Percentiles rank a stretch among this genome's conserved stretches.
Conservation (phyloP, 2,113 vertebrate genomes). For the Apteryx owenii region DNA sequence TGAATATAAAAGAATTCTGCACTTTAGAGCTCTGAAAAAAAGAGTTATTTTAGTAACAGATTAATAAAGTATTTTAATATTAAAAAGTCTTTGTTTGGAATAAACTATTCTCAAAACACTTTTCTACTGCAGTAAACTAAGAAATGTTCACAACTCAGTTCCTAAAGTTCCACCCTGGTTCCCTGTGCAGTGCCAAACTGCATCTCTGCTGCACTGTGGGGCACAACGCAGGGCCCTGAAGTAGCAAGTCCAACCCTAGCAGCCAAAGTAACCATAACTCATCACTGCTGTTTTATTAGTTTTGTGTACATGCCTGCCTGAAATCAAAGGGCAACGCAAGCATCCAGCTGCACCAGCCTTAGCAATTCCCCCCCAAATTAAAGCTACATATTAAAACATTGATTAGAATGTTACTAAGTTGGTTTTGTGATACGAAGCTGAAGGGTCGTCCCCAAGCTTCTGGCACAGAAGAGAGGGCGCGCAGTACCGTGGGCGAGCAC, state of each 20-base stretch:
- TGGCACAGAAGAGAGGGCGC: background rate
- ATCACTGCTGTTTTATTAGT: fast-evolving
- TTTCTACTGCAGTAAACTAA: background rate
- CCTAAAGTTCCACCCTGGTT: background rate
- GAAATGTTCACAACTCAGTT: fast-evolving
- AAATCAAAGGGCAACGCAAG: background rate
- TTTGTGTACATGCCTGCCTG: background rate
- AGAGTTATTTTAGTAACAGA: slow-evolving; percentile 70
- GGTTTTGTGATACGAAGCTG: background rate
- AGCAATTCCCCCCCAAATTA: too few species aligned
- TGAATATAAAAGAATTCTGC: slow-evolving; percentile 34
- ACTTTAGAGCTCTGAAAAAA: slow-evolving; percentile 65
- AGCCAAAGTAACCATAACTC: background rate
- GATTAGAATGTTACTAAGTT: background rate
- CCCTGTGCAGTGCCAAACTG: background rate
- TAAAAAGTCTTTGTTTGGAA: slow-evolving; percentile 32
- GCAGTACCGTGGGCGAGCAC: fast-evolving
- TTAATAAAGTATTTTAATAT: slow-evolving; percentile 82
- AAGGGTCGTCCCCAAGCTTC: too few species aligned
- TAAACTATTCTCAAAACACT: background rate
- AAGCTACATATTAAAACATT: fast-evolving
- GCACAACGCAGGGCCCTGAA: fast-evolving
- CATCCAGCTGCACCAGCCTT: background rate
- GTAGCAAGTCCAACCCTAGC: background rate
- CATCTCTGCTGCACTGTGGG: fast-evolving